These are phyloP conservation scores for Ladona fulva DNA, from an alignment of 1,140 invertebrate genomes.

Conservation along the genomic window DNA sequence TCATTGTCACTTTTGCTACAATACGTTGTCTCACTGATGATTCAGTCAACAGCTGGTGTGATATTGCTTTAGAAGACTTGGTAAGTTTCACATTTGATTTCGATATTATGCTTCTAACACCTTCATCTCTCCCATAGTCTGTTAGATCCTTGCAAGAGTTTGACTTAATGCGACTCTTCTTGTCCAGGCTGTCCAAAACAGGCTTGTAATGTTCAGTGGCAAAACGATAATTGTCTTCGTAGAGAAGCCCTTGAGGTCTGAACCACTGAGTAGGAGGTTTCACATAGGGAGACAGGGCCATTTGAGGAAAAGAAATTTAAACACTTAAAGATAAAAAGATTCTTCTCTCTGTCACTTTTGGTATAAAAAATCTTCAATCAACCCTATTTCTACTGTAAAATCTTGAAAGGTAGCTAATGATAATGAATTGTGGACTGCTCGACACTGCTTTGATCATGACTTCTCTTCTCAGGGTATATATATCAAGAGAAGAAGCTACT, in stretches of 20 bases:
- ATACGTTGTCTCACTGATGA: neutral
- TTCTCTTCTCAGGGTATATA: constrained; percentile 1
- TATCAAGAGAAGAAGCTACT: neutral
- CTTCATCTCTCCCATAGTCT: neutral
- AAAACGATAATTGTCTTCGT: constrained; percentile 69
- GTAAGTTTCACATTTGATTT: neutral
- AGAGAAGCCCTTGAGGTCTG: constrained; percentile 54
- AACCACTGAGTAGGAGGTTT: constrained; percentile 29
- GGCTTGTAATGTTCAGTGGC: constrained; percentile 73
- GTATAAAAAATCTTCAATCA: too few relatives aligned
- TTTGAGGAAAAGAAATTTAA: neutral
- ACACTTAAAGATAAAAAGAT: too few relatives aligned
- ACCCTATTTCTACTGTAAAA: too few relatives aligned
- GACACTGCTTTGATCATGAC: neutral
- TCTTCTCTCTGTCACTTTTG: too few relatives aligned
- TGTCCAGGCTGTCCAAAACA: constrained; percentile 70
- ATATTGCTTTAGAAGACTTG: neutral
- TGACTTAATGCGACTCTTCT: neutral
- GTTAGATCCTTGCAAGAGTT: neutral
- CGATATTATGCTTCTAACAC: neutral
- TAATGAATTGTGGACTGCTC: neutral
- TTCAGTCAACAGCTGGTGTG: neutral
- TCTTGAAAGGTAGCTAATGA: neutral
- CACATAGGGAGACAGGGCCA: neutral
- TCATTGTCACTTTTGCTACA: neutral